A percentile compares a stretch with the other conserved stretches of the same genome.
These are phyloP conservation scores for Neogale vison DNA, from an alignment of 2,113 vertebrate species.

Conservation along the genomic window DNA sequence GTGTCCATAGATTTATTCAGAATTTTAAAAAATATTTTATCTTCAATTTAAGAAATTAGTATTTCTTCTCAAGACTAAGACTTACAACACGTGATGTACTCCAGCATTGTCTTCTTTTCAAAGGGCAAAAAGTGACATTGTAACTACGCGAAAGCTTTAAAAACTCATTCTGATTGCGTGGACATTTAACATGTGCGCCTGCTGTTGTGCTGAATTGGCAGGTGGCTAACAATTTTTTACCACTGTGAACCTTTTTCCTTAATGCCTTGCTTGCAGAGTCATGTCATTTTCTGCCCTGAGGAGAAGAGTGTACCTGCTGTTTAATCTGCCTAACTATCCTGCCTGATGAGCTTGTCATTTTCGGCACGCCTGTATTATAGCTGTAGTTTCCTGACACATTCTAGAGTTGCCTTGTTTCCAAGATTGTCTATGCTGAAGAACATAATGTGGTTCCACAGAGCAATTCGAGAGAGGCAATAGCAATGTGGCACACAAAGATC, in stretches of 20 bases:
- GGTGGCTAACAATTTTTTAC: slow-evolving; percentile 66
- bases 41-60: slow-evolving; percentile 7
- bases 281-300: slow-evolving; percentile 54
- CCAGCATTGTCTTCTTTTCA: not conserved
- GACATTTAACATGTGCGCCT: slow-evolving; percentile 56
- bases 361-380: not conserved
- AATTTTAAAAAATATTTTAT: not conserved
- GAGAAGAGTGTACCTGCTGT: slow-evolving; percentile 47
- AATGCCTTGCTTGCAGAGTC: slow-evolving; percentile 31
- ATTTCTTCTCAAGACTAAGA: slow-evolving; percentile 20
- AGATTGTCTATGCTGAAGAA: not conserved
- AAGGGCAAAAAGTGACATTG: slow-evolving; percentile 56
- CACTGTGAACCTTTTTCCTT: slow-evolving; percentile 17
- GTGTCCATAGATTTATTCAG: not conserved
- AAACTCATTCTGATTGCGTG: slow-evolving; percentile 52
- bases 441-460: not conserved
- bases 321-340: slow-evolving; percentile 35
- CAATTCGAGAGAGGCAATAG: not conserved
- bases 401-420: not conserved
- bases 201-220: slow-evolving; percentile 38
- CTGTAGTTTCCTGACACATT: not conserved
- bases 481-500: not conserved
- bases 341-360: slow-evolving; percentile 33
- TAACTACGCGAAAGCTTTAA: not conserved
- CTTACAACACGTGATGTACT: not conserved